Percentiles rank a stretch among this genome's conserved stretches.
These are phyloP conservation scores for Puma concolor DNA, from an alignment of 2,113 vertebrate species.

Conservation along the genomic window DNA sequence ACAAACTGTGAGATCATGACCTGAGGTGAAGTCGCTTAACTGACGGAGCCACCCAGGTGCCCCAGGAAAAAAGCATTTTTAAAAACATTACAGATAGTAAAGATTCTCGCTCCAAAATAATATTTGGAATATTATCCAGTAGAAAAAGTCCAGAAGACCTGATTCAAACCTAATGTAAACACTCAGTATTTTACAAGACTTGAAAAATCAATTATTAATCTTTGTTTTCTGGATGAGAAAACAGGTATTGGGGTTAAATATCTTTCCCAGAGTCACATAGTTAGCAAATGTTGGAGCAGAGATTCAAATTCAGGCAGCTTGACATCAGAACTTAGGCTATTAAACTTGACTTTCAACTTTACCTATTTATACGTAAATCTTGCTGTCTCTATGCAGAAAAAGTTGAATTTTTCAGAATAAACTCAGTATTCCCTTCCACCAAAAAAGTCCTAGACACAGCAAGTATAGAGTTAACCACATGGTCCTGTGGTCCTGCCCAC, in stretches of 20 bases:
- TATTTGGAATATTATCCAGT: not conserved
- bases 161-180: not conserved
- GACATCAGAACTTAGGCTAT: not conserved
- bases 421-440: not conserved
- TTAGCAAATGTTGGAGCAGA: not conserved
- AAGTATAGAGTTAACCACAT: not conserved
- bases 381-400: not conserved
- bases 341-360: not conserved
- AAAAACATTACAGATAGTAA: not conserved
- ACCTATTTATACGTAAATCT: not conserved
- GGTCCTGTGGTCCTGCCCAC: fast-evolving
- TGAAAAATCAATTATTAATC: not conserved
- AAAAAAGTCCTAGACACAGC: not conserved
- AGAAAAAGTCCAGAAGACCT: not conserved
- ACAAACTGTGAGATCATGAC: too few species aligned
- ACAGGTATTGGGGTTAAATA: not conserved
- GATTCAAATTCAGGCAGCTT: not conserved
- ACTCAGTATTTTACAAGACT: not conserved
- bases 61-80: not conserved
- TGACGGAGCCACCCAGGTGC: too few species aligned
- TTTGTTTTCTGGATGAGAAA: not conserved
- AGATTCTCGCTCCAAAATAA: not conserved
- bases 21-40: too few species aligned
- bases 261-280: not conserved
- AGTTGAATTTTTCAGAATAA: not conserved